Evolutionary conservation across 2,888 invertebrate genomes (phyloP).

Genomic region (Ryuthela nishihirai): DNA sequence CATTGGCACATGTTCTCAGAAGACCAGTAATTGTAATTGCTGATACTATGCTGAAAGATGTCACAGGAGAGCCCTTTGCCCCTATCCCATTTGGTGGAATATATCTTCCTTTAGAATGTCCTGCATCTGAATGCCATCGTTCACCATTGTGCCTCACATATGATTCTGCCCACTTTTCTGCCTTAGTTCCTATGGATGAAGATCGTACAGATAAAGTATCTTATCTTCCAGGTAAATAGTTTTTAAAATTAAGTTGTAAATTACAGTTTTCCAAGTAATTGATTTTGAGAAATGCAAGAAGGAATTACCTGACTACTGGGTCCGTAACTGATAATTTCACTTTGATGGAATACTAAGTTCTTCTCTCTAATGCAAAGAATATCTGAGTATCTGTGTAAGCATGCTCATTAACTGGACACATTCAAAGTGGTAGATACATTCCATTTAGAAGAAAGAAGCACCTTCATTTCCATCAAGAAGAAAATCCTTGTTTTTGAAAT

Average conservation of each 20-base stretch:
- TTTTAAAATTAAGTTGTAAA: background rate
- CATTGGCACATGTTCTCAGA: conserved; percentile 73
- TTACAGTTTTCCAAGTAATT: background rate
- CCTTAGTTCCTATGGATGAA: conserved; percentile 69
- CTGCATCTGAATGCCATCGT: conserved; percentile 63
- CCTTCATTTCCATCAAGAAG: too few relatives aligned
- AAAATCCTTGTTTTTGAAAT: too few relatives aligned
- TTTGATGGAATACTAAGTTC: too few relatives aligned
- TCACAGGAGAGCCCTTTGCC: conserved; percentile 75
- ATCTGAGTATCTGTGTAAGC: too few relatives aligned
- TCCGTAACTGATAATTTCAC: too few relatives aligned
- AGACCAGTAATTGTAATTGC: conserved; percentile 78
- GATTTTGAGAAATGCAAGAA: too few relatives aligned
- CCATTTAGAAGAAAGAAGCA: too few relatives aligned
- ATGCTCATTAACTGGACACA: too few relatives aligned
- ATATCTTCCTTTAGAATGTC: conserved; percentile 73
- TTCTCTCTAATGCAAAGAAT: too few relatives aligned
- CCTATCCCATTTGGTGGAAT: conserved; percentile 84
- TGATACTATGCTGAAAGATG: conserved; percentile 72
- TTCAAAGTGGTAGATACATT: too few relatives aligned
- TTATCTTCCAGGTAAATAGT: conserved; percentile 43
- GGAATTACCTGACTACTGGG: too few relatives aligned
- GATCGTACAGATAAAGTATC: conserved; percentile 43
- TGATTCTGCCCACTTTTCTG: conserved; percentile 84
- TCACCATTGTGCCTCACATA: conserved; percentile 77